Percentiles rank a stretch among this genome's conserved stretches.
Evolutionary conservation across 2,113 vertebrate species (phyloP).

Genomic region (Proterorhinus semilunaris): DNA sequence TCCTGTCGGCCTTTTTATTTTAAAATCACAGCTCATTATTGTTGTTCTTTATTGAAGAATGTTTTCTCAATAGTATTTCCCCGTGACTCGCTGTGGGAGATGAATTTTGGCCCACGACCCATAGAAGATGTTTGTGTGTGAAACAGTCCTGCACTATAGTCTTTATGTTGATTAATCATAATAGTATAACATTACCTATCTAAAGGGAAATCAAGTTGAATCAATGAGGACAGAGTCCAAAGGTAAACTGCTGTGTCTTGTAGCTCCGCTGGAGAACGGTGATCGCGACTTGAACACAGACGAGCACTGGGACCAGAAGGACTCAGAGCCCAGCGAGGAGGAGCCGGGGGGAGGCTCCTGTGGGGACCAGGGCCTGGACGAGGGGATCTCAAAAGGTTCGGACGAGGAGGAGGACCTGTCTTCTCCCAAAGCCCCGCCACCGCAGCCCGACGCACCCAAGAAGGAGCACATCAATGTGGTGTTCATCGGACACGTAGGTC

Average conservation of each 20-base stretch:
- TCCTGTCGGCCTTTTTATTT: too few relatives aligned
- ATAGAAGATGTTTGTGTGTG: too few relatives aligned
- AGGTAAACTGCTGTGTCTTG: slow-evolving; percentile 32
- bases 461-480: slow-evolving; percentile 98
- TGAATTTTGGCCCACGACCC: too few relatives aligned
- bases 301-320: slow-evolving; percentile 97
- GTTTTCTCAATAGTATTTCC: too few relatives aligned
- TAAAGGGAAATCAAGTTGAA: too few relatives aligned
- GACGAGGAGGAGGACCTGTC: slow-evolving; percentile 92
- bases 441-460: slow-evolving; percentile 89
- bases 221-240: too few relatives aligned
- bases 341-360: slow-evolving; percentile 81
- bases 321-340: slow-evolving; percentile 86
- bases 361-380: slow-evolving; percentile 73
- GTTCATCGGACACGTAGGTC: slow-evolving; percentile 98
- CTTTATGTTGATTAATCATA: too few relatives aligned
- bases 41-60: too few relatives aligned
- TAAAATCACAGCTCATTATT: too few relatives aligned
- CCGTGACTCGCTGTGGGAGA: too few relatives aligned
- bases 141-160: too few relatives aligned
- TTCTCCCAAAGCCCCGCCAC: slow-evolving; percentile 83
- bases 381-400: slow-evolving; percentile 66
- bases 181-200: too few relatives aligned
- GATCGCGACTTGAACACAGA: slow-evolving; percentile 81
- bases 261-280: slow-evolving; percentile 88